Percentiles rank a stretch among this genome's conserved stretches.
These are phyloP conservation scores for Oenanthe melanoleuca DNA, from an alignment of 2,113 vertebrate species.

Conservation along the genomic window DNA sequence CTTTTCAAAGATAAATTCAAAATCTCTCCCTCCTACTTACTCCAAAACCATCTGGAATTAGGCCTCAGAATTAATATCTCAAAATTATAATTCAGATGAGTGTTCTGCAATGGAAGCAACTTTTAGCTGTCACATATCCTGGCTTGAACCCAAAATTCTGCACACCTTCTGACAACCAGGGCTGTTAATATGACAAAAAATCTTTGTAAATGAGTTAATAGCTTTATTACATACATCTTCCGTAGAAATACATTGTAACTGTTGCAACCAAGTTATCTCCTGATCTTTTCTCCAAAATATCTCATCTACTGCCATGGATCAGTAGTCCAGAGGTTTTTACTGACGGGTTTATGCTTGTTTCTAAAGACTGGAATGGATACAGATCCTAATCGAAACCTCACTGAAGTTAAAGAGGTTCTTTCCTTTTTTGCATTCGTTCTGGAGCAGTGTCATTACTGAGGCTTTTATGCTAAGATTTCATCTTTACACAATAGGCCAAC, in stretches of 20 bases:
- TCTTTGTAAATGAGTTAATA: neutral
- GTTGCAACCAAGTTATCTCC: neutral
- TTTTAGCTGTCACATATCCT: neutral
- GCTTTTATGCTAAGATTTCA: neutral
- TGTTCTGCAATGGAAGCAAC: neutral
- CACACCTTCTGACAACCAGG: neutral
- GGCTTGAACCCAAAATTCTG: neutral
- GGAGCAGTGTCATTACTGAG: neutral
- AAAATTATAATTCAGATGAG: neutral
- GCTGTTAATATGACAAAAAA: neutral
- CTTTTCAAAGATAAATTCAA: neutral
- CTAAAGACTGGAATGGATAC: neutral
- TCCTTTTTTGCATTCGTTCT: slow-evolving; percentile 10
- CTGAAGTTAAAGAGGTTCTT: slow-evolving; percentile 8
- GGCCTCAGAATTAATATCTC: neutral
- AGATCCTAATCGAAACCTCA: neutral
- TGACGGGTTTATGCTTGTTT: neutral
- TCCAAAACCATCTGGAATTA: neutral
- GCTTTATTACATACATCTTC: neutral
- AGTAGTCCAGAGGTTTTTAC: neutral
- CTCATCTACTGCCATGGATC: neutral
- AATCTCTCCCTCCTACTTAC: neutral
- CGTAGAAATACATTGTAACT: neutral
- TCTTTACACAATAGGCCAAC: neutral
- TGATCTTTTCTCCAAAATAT: neutral